These are phyloP conservation scores for Isoperla grammatica DNA, from an alignment of 2,888 invertebrate genomes.

Conservation along the genomic window DNA sequence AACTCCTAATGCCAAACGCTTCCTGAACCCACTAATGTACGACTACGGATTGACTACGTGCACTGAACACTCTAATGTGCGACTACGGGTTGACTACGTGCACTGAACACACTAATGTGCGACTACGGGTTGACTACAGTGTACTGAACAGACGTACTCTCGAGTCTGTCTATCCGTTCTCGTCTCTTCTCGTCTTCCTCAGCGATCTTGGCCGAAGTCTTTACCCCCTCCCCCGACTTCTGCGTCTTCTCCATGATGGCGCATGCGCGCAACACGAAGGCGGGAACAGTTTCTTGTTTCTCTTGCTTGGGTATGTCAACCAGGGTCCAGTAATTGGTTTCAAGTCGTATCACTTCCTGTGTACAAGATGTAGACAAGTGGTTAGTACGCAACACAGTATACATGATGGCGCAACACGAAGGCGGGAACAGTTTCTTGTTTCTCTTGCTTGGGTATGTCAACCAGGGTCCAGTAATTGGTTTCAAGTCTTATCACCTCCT, in stretches of 20 bases:
- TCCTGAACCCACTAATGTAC: too few species aligned
- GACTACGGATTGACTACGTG: too few species aligned
- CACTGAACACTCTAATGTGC: too few species aligned
- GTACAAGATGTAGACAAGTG: background rate
- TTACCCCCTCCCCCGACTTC: conserved; percentile 82
- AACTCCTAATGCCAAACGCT: too few species aligned
- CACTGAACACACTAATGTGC: too few species aligned
- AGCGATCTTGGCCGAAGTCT: conserved; percentile 75
- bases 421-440: conserved; percentile 52
- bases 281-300: conserved; percentile 88
- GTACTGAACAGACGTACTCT: too few species aligned
- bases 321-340: conserved; percentile 90
- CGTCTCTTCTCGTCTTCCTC: conserved; percentile 81
- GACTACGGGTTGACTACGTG: too few species aligned
- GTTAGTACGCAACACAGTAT: background rate
- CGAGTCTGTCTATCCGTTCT: conserved; percentile 80
- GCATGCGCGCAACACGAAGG: conserved; percentile 85
- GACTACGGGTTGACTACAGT: too few species aligned
- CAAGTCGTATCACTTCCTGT: conserved; percentile 84
- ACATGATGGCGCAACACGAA: background rate
- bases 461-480: conserved; percentile 69
- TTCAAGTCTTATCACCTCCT: too few species aligned
- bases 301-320: conserved; percentile 92
- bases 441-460: conserved; percentile 89
- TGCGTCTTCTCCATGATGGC: conserved; percentile 89